Evolutionary conservation across 2,888 invertebrate genomes (phyloP).

Genomic region (Amorpha juglandis): DNA sequence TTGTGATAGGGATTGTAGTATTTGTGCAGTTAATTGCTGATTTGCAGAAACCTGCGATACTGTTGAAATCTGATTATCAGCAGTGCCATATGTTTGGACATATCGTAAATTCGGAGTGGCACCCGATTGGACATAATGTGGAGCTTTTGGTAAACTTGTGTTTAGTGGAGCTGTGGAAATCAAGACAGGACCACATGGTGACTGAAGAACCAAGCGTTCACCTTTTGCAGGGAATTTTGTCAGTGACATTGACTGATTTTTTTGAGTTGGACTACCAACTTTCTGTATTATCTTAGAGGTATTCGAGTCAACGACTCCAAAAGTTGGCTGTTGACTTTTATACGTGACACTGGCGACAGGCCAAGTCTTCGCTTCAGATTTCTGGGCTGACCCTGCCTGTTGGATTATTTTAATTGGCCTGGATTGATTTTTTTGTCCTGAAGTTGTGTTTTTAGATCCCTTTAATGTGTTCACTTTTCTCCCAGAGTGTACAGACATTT

Average conservation of each 20-base stretch:
- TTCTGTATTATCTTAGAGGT: conserved; percentile 77
- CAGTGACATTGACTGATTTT: conserved; percentile 60
- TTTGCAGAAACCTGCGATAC: conserved; percentile 83
- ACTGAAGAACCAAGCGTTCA: conserved; percentile 74
- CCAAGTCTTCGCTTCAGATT: conserved; percentile 74
- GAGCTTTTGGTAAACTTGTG: conserved; percentile 70
- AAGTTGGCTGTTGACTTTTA: conserved; percentile 66
- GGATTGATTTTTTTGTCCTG: conserved; percentile 72
- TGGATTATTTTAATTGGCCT: conserved; percentile 84
- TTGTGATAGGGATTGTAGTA: conserved; percentile 83
- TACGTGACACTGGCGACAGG: conserved; percentile 71
- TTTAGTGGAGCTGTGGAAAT: conserved; percentile 73
- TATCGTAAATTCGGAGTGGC: conserved; percentile 75
- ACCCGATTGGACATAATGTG: conserved; percentile 80
- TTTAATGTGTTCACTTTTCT: conserved; percentile 72
- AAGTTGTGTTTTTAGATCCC: conserved; percentile 65
- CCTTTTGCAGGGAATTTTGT: conserved; percentile 69
- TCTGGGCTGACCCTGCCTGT: conserved; percentile 69
- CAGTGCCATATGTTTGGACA: conserved; percentile 71
- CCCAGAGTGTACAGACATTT: conserved; percentile 78
- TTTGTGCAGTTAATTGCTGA: conserved; percentile 86
- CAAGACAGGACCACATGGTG: conserved; percentile 75
- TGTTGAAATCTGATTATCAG: conserved; percentile 68
- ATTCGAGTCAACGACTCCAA: conserved; percentile 67
- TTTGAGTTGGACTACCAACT: conserved; percentile 75